Percentiles rank a stretch among this genome's conserved stretches.
phyloP scores from a whole-genome alignment of 1,140 invertebrate genomes.

The Eubasilissa regina region DNA sequence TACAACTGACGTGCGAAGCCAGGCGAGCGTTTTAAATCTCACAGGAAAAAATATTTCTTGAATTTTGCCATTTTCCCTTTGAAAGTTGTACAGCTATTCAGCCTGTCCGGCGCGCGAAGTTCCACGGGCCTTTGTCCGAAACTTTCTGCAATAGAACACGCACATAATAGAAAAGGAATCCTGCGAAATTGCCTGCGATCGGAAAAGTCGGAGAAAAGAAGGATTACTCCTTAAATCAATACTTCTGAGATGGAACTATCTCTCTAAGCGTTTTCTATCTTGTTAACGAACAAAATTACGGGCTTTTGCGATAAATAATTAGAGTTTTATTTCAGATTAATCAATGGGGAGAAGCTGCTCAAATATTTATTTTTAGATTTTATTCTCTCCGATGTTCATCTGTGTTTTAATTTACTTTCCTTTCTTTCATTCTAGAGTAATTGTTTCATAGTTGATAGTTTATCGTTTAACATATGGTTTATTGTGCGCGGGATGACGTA shows the following conservation, averaged over 20 bases:
- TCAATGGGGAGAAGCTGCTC: not conserved
- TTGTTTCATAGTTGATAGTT: no score
- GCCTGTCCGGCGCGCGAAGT: constrained; percentile 4
- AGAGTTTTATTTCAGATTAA: constrained; percentile 6
- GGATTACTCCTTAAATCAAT: constrained; percentile 39
- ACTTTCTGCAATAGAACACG: constrained; percentile 17
- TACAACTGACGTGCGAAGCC: no score
- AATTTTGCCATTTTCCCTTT: constrained; percentile 3
- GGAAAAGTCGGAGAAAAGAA: constrained; percentile 25
- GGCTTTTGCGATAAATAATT: constrained; percentile 19
- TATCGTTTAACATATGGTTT: no score
- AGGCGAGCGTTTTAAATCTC: no score
- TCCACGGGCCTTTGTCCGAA: constrained; percentile 21
- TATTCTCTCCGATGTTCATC: no score
- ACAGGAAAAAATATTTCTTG: no score
- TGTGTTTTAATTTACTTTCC: no score
- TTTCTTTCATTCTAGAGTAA: no score
- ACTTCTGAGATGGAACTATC: constrained; percentile 26
- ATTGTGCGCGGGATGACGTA: no score
- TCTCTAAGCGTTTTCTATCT: constrained; percentile 31
- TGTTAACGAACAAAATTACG: constrained; percentile 20
- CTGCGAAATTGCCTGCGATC: constrained; percentile 14
- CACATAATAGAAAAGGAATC: constrained; percentile 40
- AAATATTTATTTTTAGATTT: no score
- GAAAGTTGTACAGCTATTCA: constrained; percentile 6